Percentiles rank a stretch among this genome's conserved stretches.
phyloP scores from a whole-genome alignment of 2,797 vertebrate species.

The Parauchenoglanis ngamensis region DNA sequence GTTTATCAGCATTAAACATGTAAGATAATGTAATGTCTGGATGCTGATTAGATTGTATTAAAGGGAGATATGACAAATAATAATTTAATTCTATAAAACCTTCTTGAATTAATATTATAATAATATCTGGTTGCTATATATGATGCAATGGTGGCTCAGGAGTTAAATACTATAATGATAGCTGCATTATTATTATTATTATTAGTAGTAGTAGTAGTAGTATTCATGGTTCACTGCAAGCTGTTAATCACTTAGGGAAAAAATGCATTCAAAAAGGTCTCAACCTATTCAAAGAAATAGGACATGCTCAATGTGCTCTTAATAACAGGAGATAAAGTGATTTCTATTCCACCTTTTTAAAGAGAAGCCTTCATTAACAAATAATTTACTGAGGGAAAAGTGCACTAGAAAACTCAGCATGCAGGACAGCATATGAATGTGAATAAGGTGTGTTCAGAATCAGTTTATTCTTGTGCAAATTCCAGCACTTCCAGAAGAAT shows the following conservation, averaged over 20 bases:
- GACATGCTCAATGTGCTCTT: neutral
- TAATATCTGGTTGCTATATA: no score
- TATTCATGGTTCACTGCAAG: neutral
- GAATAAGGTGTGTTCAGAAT: neutral
- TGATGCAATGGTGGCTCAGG: no score
- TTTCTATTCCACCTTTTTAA: neutral
- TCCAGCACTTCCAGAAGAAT: neutral
- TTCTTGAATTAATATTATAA: no score
- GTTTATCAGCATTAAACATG: no score
- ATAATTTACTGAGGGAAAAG: neutral
- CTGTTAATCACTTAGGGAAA: neutral
- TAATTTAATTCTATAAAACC: no score
- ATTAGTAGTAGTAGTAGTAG: no score
- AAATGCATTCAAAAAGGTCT: neutral
- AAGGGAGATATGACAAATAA: no score
- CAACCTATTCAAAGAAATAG: neutral
- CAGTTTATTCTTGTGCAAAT: neutral
- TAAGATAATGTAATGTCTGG: no score
- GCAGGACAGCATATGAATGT: neutral
- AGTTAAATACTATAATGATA: no score
- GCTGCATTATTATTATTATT: no score
- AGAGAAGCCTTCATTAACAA: neutral
- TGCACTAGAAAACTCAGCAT: neutral
- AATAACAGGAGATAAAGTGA: neutral
- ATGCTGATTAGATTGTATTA: no score